A percentile compares a stretch with the other conserved stretches of the same genome.
Conservation (phyloP, 2,888 invertebrate species). For the Mactromeris polynyma region DNA sequence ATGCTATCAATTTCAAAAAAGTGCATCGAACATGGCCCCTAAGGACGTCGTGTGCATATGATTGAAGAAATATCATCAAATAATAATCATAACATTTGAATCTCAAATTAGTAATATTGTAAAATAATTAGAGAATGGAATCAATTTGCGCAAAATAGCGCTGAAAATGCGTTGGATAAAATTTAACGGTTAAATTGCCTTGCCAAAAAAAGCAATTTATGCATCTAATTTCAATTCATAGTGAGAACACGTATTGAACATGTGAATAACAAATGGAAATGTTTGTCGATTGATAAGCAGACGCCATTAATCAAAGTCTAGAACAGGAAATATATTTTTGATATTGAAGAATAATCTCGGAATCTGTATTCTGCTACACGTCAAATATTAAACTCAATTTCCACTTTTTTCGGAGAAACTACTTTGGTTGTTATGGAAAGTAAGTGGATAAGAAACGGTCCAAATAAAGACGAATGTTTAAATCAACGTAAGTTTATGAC, state of each 20-base stretch:
- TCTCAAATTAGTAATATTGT: not conserved
- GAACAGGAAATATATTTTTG: not conserved
- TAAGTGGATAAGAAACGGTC: not conserved
- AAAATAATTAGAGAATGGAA: not conserved
- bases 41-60: too few relatives aligned
- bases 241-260: not conserved
- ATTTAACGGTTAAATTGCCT: not conserved
- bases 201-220: not conserved
- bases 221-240: not conserved
- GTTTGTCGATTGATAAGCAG: not conserved
- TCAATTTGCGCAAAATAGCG: not conserved
- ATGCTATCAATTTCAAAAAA: too few relatives aligned
- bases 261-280: not conserved
- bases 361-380: not conserved
- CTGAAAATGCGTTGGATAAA: not conserved
- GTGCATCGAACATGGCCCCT: too few relatives aligned
- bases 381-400: not conserved
- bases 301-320: not conserved
- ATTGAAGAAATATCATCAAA: too few relatives aligned
- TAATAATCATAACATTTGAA: not conserved
- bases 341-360: not conserved
- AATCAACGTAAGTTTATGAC: too few relatives aligned
- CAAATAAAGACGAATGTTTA: not conserved
- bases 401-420: not conserved
- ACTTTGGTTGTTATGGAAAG: not conserved